Percentiles rank a stretch among this genome's conserved stretches.
phyloP scores from a whole-genome alignment of 2,888 invertebrate genomes.

The Athripsodes cinereus region DNA sequence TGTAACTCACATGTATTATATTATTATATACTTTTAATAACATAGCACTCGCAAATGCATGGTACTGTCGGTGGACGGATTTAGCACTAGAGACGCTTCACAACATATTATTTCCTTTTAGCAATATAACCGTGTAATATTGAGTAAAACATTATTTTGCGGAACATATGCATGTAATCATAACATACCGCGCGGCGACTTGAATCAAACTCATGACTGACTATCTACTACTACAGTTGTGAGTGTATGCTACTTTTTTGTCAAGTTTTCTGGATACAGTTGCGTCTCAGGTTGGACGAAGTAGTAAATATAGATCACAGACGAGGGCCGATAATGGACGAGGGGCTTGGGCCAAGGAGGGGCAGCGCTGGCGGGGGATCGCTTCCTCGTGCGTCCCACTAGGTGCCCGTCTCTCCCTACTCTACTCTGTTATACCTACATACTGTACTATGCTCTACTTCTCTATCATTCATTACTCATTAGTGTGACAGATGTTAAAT shows the following conservation, averaged over 20 bases:
- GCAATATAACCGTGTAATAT: no score
- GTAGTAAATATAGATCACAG: slow-evolving; percentile 16
- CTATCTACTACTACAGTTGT: no score
- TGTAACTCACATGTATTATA: no score
- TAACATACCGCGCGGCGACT: slow-evolving; percentile 10
- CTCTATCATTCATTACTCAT: neutral
- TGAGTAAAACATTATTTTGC: no score
- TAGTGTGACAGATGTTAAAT: slow-evolving; percentile 9
- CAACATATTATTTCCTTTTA: no score
- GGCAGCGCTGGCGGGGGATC: neutral
- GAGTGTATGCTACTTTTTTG: slow-evolving; percentile 16
- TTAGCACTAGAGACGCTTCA: no score
- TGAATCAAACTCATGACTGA: slow-evolving; percentile 3
- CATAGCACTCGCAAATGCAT: no score
- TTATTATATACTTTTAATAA: no score
- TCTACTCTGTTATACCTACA: no score
- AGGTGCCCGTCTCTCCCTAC: neutral
- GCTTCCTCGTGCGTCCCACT: neutral
- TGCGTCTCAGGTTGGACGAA: slow-evolving; percentile 22
- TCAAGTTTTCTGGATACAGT: slow-evolving; percentile 17
- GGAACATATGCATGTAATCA: no score
- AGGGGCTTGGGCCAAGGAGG: neutral
- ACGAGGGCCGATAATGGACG: slow-evolving; percentile 1
- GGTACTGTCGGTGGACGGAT: no score
- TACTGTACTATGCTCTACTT: neutral